Evolutionary conservation across 2,888 invertebrate genomes (phyloP), one percentile per base, ranked within the genome.

Genomic region (Hesperia comma): DNA sequence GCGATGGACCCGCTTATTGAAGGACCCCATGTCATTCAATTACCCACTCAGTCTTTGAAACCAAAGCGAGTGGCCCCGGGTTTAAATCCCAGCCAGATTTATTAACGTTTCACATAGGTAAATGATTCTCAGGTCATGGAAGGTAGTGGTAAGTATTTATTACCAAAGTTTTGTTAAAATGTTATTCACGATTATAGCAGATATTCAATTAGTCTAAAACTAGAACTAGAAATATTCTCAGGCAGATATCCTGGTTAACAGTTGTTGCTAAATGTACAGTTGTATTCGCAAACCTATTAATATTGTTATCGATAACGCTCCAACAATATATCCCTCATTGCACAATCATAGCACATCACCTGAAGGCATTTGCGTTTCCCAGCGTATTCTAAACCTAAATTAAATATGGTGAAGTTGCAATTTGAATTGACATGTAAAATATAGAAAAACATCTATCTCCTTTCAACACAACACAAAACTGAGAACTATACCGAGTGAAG

Each of bases 401-500:
- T 2, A 0, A 33, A 46, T 0, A 15, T 8, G 5, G n/a, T 73
- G 77, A 66, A 72, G 75, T 68, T 69, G 21, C 58, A 40, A 70
- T 68, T 78, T 10, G 69, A 21, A 58, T 32, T 70, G 26, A 60
- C 53, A 32, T 12, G 12, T 55, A 15, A 14, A 26, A 51, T 63
- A 68, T 58, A 61, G 68, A 60, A 72, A 69, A 78, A 78, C 75
- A 73, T 77, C 80, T 84, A 83, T 85, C 83, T 84, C 85, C 82
- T 87, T 88, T 88, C 87, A 86, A 87, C 87, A 80, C 75, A 69
- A 69, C 74, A 79, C 76, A 81, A 81, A 83, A 81, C 81, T 80
- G 76, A 79, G 81, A 85, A 85, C 83, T 82, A 86, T 86, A 87
- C 85, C 83, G 83, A 81, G 82, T 82, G 82, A 77, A 87, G 90